Conservation (phyloP, 2,888 invertebrate species). For the Leucophora obtusa region DNA sequence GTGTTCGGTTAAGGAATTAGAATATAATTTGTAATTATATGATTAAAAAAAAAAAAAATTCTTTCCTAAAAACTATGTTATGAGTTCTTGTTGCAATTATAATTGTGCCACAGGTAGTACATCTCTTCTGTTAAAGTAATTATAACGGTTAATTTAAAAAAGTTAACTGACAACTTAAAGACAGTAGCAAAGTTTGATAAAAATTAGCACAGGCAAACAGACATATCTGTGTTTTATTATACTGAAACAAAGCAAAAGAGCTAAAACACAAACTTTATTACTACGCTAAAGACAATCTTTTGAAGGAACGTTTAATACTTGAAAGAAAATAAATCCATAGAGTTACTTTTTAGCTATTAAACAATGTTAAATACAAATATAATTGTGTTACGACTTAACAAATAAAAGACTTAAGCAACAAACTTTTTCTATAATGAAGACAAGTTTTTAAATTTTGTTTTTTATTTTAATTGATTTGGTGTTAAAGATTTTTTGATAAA, state of each 20-base stretch:
- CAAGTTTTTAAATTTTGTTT: not conserved
- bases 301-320: not conserved
- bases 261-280: conserved; percentile 6
- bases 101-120: not conserved
- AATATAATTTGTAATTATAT: no score
- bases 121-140: not conserved
- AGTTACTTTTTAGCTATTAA: no score
- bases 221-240: not conserved
- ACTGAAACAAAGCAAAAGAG: not conserved
- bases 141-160: conserved; percentile 14
- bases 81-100: not conserved
- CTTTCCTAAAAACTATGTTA: not conserved
- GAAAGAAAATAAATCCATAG: no score
- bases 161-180: not conserved
- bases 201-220: conserved; percentile 7
- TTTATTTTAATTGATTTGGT: not conserved
- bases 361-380: no score
- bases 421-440: not conserved
- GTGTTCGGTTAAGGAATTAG: no score
- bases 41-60: no score
- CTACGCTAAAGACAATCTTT: not conserved
- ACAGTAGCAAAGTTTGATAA: conserved; percentile 13
- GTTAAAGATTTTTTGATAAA: not conserved
- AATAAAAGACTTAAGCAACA: not conserved
- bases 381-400: not conserved